These are phyloP conservation scores for Syrista parreyssii DNA, from an alignment of 2,888 invertebrate genomes.

Conservation along the genomic window DNA sequence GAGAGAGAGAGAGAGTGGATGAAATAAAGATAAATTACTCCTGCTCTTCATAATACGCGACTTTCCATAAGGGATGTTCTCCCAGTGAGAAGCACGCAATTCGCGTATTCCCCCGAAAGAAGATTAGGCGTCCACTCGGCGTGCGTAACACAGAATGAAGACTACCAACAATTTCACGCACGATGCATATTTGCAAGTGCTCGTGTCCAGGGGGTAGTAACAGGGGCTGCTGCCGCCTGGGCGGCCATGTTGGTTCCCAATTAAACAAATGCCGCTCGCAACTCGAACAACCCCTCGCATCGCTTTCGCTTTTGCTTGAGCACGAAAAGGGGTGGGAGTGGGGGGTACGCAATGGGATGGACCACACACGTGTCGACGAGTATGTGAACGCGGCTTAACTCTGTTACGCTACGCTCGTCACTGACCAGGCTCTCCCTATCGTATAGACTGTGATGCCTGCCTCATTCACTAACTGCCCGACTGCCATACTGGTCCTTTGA, in stretches of 20 bases:
- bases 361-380: conserved; percentile 49
- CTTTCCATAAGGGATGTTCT: too few relatives aligned
- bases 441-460: too few relatives aligned
- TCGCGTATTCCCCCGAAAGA: background rate
- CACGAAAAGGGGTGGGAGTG: conserved; percentile 28
- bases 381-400: conserved; percentile 36
- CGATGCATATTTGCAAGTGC: conserved; percentile 3
- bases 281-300: conserved; percentile 47
- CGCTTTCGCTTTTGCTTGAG: conserved; percentile 32
- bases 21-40: too few relatives aligned
- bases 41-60: too few relatives aligned
- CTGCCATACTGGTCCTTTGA: conserved; percentile 10
- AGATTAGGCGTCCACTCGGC: background rate
- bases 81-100: too few relatives aligned
- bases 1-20: too few relatives aligned
- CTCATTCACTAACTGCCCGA: background rate
- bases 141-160: background rate
- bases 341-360: conserved; percentile 11
- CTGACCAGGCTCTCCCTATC: conserved; percentile 4
- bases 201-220: background rate
- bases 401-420: conserved; percentile 18
- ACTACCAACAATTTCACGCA: background rate
- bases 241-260: conserved; percentile 56
- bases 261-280: conserved; percentile 58
- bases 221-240: background rate